Base-by-base conservation (phyloP, 1,140 invertebrate species). In the Drosophila equinoxialis region DNA sequence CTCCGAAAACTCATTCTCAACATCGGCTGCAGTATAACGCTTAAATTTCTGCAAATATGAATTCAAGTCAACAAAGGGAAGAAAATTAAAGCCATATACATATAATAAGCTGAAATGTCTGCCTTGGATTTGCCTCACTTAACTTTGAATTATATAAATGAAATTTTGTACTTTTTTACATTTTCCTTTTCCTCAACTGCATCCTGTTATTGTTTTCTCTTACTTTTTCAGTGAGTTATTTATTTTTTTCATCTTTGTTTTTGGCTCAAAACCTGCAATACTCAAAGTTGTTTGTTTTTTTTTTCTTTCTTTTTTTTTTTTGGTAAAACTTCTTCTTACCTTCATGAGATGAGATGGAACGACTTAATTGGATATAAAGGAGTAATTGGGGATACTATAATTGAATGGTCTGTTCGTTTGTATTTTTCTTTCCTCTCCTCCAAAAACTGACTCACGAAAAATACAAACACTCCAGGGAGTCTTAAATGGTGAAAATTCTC, bases 1-100 rank as follows among this genome's bases (percentile, higher is more conserved):
- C 65, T 92, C 91, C 6, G 91, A 92, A 59, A 86, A 76, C 42
- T 92, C 90, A 55, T 83, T 79, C 59, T 92, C 91, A n/a, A 90
- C 79, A 62, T 92, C 91, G 8, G 90, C 83, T 8, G 90, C 78
- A 14, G 90, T 91, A 45, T 92, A 91, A 55, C 91, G 90, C 58
- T 92, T 92, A 71, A 91, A 91, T 83, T 91, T 92, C 91, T 92
- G 63, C 13, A 62, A 60, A 76, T 41, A 78, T 58, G 14, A 13
- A 60, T 45, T 65, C 17, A 13, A 65, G 5, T 11, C 20, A 54
- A 30, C 30, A 30, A 10, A 51, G 20, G n/a, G 35, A 3, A 37
- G 2, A 8, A 17, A 48, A 2, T 23, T 23, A 10, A 14, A 45
- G 30, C 30, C 30, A 6, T 30, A 30, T n/a, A 17, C 6, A 17